A percentile compares a stretch with the other conserved stretches of the same genome.
phyloP scores from a whole-genome alignment of 1,140 invertebrate species.

The Rhynchophorus ferrugineus region DNA sequence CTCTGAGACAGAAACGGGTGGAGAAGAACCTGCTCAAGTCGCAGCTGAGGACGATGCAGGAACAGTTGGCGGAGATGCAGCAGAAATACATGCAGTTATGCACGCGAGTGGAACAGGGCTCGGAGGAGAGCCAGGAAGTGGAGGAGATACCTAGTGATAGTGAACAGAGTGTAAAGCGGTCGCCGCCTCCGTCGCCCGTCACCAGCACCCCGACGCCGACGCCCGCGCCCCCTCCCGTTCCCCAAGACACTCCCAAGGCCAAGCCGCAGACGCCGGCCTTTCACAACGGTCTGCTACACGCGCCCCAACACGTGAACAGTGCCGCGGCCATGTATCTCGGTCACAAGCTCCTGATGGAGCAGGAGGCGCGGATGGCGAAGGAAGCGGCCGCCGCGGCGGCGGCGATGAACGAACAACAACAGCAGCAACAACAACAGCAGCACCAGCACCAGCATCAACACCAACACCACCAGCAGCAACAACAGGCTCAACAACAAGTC shows the following conservation, averaged over 20 bases:
- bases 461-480: constrained; percentile 40
- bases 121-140: constrained; percentile 60
- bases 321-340: constrained; percentile 69
- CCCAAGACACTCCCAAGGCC: constrained; percentile 64
- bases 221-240: constrained; percentile 50
- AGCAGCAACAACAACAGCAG: constrained; percentile 39
- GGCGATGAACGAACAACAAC: constrained; percentile 39
- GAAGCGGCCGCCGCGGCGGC: constrained; percentile 51
- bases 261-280: constrained; percentile 46
- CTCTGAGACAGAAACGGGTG: constrained; percentile 71
- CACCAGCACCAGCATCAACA: constrained; percentile 40
- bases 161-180: constrained; percentile 49
- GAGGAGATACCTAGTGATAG: constrained; percentile 64
- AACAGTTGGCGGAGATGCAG: constrained; percentile 83
- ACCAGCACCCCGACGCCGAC: constrained; percentile 49
- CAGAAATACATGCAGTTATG: constrained; percentile 82
- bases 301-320: constrained; percentile 52
- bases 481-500: constrained; percentile 43
- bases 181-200: constrained; percentile 52
- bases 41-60: constrained; percentile 78
- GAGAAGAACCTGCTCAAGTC: constrained; percentile 78
- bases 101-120: constrained; percentile 70
- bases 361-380: constrained; percentile 63
- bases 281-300: constrained; percentile 45
- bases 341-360: constrained; percentile 67